Base-by-base conservation (phyloP, 2,888 invertebrate genomes). In the Melikaiella ostensackeni region DNA sequence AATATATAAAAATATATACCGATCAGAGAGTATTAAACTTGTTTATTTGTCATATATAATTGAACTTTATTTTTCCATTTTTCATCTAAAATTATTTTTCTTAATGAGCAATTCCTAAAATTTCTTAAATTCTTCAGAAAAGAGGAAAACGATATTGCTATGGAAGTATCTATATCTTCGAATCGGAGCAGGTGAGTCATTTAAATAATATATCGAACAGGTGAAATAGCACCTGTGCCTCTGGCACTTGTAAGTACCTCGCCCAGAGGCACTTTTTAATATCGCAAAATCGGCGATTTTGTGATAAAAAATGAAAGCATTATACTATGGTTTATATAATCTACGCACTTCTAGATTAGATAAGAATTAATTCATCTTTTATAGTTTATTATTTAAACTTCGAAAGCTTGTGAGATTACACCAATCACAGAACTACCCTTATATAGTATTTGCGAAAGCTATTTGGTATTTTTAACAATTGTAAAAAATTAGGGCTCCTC, bases 71-170 rank as follows among this genome's bases (percentile, higher is more conserved):
- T 38, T 3, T 2, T 38, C 13, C 4, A 38, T 38, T 38, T 38
- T 42, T 42, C 16, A 42, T 16, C 42, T 42, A 13, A 16, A 42
- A 42, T 42, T 3, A 42, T 16, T 42, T 42, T 42, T 16, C 1
- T 21, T n/a, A 55, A 3, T 21, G 9, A 21, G 2, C 8, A 8
- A 55, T 5, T 9, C n/a, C 3, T 9, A n/a, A 24, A 30, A 38
- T 84, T 93, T 11, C 93, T 94, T 75, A 87, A 90, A 76, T 91
- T 93, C 21, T 8, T 24, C 80, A 76, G 81, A 84, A 85, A 84
- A 80, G 84, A 83, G 85, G 84, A 84, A 84, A 84, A 84, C 82
- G 77, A 24, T 55, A 64, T 55, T 21, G 78, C 82, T 86, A 86
- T 85, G 83, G 82, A 80, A 83, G 85, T n/a, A n/a, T n/a, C n/a